A percentile compares a stretch with the other conserved stretches of the same genome.
These are phyloP conservation scores for Eulimnadia texana DNA, from an alignment of 1,140 invertebrate species.

Conservation along the genomic window DNA sequence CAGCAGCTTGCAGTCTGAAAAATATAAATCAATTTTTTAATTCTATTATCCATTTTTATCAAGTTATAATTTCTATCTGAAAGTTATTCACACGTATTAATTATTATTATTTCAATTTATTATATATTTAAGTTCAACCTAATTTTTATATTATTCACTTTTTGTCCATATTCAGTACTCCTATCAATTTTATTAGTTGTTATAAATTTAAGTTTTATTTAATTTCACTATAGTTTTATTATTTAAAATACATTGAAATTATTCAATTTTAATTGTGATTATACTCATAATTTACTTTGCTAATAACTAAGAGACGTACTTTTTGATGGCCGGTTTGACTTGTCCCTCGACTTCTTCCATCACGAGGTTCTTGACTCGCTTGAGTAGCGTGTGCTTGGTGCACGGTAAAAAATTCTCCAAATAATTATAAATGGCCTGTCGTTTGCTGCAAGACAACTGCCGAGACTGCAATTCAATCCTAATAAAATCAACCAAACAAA, in stretches of 20 bases:
- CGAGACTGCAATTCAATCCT: slow-evolving; percentile 45
- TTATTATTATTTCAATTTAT: no score
- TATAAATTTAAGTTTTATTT: no score
- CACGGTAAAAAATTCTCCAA: slow-evolving; percentile 45
- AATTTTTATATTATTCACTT: no score
- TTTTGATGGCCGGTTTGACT: slow-evolving; percentile 36
- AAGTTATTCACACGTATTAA: no score
- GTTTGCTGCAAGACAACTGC: slow-evolving; percentile 31
- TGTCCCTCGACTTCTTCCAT: slow-evolving; percentile 40
- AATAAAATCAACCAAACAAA: slow-evolving; percentile 22
- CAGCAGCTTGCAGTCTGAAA: slow-evolving; percentile 36
- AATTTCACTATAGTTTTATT: no score
- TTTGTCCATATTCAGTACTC: no score
- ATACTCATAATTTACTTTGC: no score
- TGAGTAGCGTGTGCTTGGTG: slow-evolving; percentile 49
- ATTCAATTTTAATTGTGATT: no score
- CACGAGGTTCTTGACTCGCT: slow-evolving; percentile 46
- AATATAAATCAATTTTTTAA: slow-evolving; percentile 13
- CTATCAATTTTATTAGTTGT: no score
- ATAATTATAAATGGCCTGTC: slow-evolving; percentile 43
- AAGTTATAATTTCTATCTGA: slow-evolving; percentile 3
- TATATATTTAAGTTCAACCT: no score
- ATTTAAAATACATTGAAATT: no score
- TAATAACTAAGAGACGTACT: slow-evolving; percentile 14
- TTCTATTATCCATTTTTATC: not conserved